phyloP scores from a whole-genome alignment of 2,797 vertebrate genomes.

The Microctenopoma lineatum region DNA sequence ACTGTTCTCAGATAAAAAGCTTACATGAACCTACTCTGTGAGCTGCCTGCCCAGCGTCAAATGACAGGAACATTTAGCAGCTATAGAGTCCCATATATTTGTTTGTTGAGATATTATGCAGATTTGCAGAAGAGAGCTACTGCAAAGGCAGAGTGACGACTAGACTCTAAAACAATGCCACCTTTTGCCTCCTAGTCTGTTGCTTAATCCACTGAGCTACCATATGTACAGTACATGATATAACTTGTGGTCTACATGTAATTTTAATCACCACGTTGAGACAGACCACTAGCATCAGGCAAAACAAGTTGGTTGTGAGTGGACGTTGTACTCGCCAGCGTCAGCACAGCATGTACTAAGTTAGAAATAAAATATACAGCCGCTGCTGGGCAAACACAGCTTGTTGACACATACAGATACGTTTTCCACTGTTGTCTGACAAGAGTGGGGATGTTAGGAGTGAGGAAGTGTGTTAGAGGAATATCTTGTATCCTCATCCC shows the following conservation, averaged over 20 bases:
- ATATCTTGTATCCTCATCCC: conserved; percentile 43
- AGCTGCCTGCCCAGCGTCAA: neutral
- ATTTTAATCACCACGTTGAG: no score
- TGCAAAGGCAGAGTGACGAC: neutral
- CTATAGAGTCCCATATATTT: neutral
- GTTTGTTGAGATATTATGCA: no score
- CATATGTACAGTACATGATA: no score
- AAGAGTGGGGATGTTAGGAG: conserved; percentile 19
- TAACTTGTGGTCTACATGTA: no score
- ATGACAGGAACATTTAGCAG: neutral
- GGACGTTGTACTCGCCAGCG: conserved; percentile 26
- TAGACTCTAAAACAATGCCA: neutral
- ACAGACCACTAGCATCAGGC: no score
- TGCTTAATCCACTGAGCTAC: no score
- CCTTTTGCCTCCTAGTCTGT: no score
- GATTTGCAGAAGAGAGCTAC: neutral
- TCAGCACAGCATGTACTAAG: conserved; percentile 21
- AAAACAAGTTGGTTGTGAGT: conserved; percentile 2
- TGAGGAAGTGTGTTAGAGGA: conserved; percentile 33
- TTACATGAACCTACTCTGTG: neutral
- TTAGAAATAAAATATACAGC: conserved; percentile 53
- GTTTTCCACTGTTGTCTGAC: conserved; percentile 48
- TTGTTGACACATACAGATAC: conserved; percentile 52
- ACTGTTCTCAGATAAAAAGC: neutral
- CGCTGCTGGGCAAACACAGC: conserved; percentile 42